Evolutionary conservation across 2,797 vertebrate species (phyloP), one percentile per base, ranked within the genome.

Genomic region (Lophius americanus): DNA sequence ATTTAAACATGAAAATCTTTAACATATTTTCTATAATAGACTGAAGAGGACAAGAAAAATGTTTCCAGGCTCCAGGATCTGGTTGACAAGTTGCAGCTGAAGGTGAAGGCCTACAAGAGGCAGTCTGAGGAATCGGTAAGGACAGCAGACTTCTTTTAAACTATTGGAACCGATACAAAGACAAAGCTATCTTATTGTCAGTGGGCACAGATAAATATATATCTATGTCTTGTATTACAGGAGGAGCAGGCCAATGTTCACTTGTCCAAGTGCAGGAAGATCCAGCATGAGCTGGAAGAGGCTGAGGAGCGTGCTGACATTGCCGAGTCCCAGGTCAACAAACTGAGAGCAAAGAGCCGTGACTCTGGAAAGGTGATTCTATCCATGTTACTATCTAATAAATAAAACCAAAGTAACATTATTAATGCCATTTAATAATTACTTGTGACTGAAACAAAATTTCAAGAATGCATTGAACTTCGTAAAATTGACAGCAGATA

Each of bases 41-140:
- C 88, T 64, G 95, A 96, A 54, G 95, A 96, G 88, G 95, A 96
- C 64, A 87, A 94, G 79, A 96, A 96, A 84, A 96, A 96, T 37
- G 39, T 94, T 5, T 73, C 84, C 53, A 94, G 95, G 41, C 93
- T 96, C 42, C 95, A 96, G 43, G 95, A 95, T 71, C 85, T 96
- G 65, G 95, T 96, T 50, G 95, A 96, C 84, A 96, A 96, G 68
- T 74, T 96, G 68, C 95, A 96, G 53, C 70, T 95, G 23, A 96
- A 95, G 75, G 95, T 96, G 78, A 96, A 96, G 60, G 84, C 94
- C 71, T 96, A 95, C 78, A 95, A 96, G 92, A 94, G 95, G 65
- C 94, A 95, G 86, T 75, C 94, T 59, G 95, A 96, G 79, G 95
- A 95, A 68, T 73, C 94, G 81, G 95, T 96, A 88, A 95, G 95